Conservation (phyloP, 2,797 vertebrate genomes). For the Enteromius anoplus region DNA sequence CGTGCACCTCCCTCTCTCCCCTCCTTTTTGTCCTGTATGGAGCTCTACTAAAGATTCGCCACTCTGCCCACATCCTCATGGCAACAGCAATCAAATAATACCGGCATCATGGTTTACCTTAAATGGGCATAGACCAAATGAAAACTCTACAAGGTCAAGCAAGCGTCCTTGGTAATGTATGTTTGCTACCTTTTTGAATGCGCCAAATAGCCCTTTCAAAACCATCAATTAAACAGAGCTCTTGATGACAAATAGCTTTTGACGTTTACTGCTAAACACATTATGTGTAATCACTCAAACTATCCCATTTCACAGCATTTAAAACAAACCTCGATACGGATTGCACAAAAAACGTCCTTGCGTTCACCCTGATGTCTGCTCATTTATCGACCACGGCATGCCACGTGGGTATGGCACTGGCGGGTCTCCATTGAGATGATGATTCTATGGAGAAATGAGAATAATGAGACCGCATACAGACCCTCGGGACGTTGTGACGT, state of each 20-base stretch:
- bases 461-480: constrained; percentile 37
- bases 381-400: constrained; percentile 65
- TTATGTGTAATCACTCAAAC: constrained; percentile 51
- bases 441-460: constrained; percentile 61
- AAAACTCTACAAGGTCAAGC: constrained; percentile 70
- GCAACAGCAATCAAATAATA: constrained; percentile 67
- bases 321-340: constrained; percentile 63
- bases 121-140: constrained; percentile 61
- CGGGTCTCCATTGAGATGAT: constrained; percentile 37
- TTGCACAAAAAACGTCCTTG: constrained; percentile 59
- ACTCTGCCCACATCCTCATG: constrained; percentile 67
- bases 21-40: constrained; percentile 7
- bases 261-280: constrained; percentile 62
- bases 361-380: constrained; percentile 61
- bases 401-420: constrained; percentile 55
- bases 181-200: constrained; percentile 44
- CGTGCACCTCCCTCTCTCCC: neutral
- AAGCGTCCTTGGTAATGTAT: constrained; percentile 52
- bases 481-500: constrained; percentile 50
- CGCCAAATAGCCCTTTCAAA: constrained; percentile 64
- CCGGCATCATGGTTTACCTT: constrained; percentile 50
- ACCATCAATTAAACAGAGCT: constrained; percentile 29
- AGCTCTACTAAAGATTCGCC: constrained; percentile 20
- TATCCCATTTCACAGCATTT: constrained; percentile 51
- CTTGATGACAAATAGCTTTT: constrained; percentile 40